Evolutionary conservation across 2,888 invertebrate genomes (phyloP).

Genomic region (Celastrina argiolus): DNA sequence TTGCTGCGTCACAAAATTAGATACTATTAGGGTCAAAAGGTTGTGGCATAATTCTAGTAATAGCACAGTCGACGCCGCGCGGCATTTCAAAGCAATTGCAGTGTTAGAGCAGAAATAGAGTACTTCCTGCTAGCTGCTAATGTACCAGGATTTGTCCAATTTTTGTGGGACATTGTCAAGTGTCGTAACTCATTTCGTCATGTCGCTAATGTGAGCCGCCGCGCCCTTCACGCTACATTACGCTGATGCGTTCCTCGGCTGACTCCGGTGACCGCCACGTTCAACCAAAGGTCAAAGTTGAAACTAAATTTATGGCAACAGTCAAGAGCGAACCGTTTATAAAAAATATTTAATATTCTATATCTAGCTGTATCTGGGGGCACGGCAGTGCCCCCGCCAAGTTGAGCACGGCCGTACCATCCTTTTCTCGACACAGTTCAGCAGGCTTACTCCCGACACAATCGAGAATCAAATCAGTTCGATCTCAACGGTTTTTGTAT

Average conservation of each 20-base stretch:
- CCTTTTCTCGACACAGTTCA: no score
- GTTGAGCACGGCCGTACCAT: no score
- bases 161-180: background rate
- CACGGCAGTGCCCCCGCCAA: no score
- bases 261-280: background rate
- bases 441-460: no score
- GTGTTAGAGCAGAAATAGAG: background rate
- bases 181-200: background rate
- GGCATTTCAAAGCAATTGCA: background rate
- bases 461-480: no score
- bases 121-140: background rate
- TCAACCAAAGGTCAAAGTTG: slow-evolving; percentile 8
- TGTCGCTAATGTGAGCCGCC: background rate
- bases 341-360: background rate
- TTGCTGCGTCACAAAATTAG: background rate
- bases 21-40: background rate
- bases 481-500: no score
- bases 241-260: slow-evolving; percentile 7
- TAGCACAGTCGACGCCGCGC: background rate
- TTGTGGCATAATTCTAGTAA: background rate
- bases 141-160: slow-evolving; percentile 15
- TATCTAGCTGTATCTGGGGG: background rate
- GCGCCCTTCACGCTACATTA: slow-evolving; percentile 15
- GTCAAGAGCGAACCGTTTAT: background rate
- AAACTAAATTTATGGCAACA: slow-evolving; percentile 5